These are phyloP conservation scores for Orthosia incerta DNA, from an alignment of 2,888 invertebrate genomes.

Conservation along the genomic window DNA sequence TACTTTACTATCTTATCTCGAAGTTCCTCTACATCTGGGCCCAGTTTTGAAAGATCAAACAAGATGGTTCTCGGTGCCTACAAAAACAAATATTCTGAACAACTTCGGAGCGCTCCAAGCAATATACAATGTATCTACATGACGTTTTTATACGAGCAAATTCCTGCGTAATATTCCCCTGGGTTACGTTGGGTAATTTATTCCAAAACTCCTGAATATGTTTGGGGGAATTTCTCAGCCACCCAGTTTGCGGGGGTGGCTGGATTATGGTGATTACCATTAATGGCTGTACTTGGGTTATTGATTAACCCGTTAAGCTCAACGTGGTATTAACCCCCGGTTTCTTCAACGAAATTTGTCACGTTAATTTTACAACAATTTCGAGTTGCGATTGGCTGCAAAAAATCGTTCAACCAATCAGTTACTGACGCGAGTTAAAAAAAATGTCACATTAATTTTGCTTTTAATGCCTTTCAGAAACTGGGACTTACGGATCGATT, in stretches of 20 bases:
- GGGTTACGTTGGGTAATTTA: slow-evolving; percentile 56
- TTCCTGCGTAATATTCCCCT: slow-evolving; percentile 45
- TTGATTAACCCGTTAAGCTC: slow-evolving; percentile 51
- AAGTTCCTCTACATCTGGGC: slow-evolving; percentile 25
- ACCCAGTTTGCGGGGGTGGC: slow-evolving; percentile 26
- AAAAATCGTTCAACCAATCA: too few relatives aligned
- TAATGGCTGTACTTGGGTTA: slow-evolving; percentile 55
- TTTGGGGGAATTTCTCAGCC: slow-evolving; percentile 47
- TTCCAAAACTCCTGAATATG: slow-evolving; percentile 59
- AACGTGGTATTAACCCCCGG: slow-evolving; percentile 11
- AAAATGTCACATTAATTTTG: too few relatives aligned
- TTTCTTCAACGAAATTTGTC: too few relatives aligned
- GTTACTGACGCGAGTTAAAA: too few relatives aligned
- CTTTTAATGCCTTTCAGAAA: too few relatives aligned
- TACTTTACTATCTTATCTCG: slow-evolving; percentile 48
- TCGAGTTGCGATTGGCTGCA: too few relatives aligned
- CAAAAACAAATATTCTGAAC: slow-evolving; percentile 3
- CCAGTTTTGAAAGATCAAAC: slow-evolving; percentile 34
- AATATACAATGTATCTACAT: slow-evolving; percentile 23
- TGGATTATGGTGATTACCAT: slow-evolving; percentile 56
- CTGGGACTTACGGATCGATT: slow-evolving; percentile 29
- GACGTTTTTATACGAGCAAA: slow-evolving; percentile 51
- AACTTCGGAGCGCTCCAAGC: neutral
- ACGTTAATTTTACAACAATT: too few relatives aligned
- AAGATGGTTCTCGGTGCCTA: neutral